Conservation (phyloP, 1,140 invertebrate species). For the Aporrectodea caliginosa region DNA sequence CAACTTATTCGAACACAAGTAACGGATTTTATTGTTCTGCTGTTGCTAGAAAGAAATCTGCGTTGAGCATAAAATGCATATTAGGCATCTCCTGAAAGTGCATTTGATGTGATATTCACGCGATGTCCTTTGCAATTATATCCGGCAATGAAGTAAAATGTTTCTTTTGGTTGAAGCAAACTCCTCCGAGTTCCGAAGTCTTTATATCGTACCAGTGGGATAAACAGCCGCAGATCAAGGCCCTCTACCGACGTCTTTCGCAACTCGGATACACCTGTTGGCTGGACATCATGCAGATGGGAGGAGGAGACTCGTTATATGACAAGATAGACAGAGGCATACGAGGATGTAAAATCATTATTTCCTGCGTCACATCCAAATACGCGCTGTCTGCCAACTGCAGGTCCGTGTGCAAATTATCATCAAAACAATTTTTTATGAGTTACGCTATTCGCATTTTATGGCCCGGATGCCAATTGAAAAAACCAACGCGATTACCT, state of each 20-base stretch:
- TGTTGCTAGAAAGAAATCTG: no score
- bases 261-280: constrained; percentile 44
- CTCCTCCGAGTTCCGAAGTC: constrained; percentile 30
- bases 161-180: not conserved
- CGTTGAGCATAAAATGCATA: no score
- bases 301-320: constrained; percentile 52
- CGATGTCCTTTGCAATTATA: no score
- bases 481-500: no score
- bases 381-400: constrained; percentile 50
- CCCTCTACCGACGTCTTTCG: constrained; percentile 41
- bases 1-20: no score
- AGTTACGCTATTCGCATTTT: no score
- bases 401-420: constrained; percentile 1
- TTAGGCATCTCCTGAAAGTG: no score
- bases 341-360: constrained; percentile 42
- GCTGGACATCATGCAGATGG: constrained; percentile 54
- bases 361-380: constrained; percentile 48
- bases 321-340: constrained; percentile 52
- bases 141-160: not conserved
- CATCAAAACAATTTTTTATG: no score
- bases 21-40: no score
- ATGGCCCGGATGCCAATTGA: no score
- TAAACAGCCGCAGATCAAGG: constrained; percentile 46
- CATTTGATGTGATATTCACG: no score
- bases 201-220: constrained; percentile 55